Evolutionary conservation across 1,140 invertebrate species (phyloP).

Genomic region (Cardiocondyla obscurior): DNA sequence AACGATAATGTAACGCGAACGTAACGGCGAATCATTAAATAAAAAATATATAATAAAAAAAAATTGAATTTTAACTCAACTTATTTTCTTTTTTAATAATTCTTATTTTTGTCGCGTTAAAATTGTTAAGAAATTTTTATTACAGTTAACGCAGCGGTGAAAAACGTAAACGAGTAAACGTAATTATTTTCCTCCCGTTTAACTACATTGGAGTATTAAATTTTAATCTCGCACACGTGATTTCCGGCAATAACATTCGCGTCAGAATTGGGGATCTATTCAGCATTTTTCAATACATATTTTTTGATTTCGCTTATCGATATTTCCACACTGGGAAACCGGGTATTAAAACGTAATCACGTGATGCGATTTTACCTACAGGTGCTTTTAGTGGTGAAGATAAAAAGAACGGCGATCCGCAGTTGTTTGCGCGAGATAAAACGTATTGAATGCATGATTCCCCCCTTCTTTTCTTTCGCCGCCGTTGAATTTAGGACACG

Average conservation of each 20-base stretch:
- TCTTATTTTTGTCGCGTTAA: neutral
- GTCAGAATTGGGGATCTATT: neutral
- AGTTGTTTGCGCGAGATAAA: constrained; percentile 39
- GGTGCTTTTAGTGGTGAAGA: constrained; percentile 10
- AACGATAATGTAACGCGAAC: neutral
- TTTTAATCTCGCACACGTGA: neutral
- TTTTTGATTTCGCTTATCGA: constrained; percentile 4
- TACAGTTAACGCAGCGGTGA: neutral
- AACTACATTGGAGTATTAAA: neutral
- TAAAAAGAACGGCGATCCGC: constrained; percentile 31
- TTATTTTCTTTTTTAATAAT: neutral
- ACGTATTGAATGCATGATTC: constrained; percentile 20
- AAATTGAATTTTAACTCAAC: neutral
- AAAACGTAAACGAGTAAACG: neutral
- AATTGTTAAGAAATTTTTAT: neutral
- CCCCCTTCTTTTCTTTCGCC: no score
- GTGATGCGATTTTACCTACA: constrained; percentile 37
- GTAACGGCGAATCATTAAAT: neutral
- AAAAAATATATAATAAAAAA: neutral
- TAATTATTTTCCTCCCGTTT: neutral
- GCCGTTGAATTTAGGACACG: constrained; percentile 32
- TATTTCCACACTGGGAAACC: constrained; percentile 5
- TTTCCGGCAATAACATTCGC: neutral
- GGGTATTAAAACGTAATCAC: constrained; percentile 34
- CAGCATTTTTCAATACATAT: neutral